Percentiles rank a stretch among this genome's conserved stretches.
Conservation (phyloP, 2,113 vertebrate species). For the Perca schrenkii region DNA sequence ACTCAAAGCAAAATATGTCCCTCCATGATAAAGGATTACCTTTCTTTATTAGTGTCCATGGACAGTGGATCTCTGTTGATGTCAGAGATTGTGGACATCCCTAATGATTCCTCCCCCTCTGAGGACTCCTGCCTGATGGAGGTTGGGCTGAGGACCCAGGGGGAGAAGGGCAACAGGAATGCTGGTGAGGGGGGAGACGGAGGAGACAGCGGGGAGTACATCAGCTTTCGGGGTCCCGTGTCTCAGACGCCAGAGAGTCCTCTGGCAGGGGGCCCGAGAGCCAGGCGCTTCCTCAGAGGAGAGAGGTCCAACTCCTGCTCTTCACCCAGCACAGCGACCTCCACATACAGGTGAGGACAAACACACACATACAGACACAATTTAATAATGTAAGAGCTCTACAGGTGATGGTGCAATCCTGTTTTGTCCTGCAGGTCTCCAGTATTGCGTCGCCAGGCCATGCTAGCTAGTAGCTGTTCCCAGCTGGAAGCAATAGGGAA, state of each 20-base stretch:
- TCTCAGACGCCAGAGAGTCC: slow-evolving; percentile 84
- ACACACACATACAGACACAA: background rate
- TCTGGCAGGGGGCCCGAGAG: slow-evolving; percentile 81
- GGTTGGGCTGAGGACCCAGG: slow-evolving; percentile 80
- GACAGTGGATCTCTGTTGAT: slow-evolving; percentile 94
- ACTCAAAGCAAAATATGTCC: background rate
- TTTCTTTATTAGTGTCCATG: slow-evolving; percentile 87
- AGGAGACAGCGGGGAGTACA: slow-evolving; percentile 83
- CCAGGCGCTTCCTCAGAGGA: slow-evolving; percentile 85
- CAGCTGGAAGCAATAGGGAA: slow-evolving; percentile 87
- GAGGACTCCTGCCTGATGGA: slow-evolving; percentile 97
- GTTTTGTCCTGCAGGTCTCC: slow-evolving; percentile 79
- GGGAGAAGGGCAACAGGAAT: slow-evolving; percentile 61
- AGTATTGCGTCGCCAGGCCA: slow-evolving; percentile 79
- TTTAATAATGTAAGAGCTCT: background rate
- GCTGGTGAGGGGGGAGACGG: slow-evolving; percentile 54
- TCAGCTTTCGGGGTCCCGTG: slow-evolving; percentile 87
- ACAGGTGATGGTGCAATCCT: background rate
- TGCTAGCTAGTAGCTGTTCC: slow-evolving; percentile 92
- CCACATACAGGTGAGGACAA: slow-evolving; percentile 78
- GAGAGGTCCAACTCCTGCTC: slow-evolving; percentile 96
- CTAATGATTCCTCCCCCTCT: slow-evolving; percentile 94
- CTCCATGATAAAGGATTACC: background rate
- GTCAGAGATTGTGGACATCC: slow-evolving; percentile 94
- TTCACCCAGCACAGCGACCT: slow-evolving; percentile 86